Evolutionary conservation across 2,797 vertebrate genomes (phyloP).

Genomic region (Varecia variegata): DNA sequence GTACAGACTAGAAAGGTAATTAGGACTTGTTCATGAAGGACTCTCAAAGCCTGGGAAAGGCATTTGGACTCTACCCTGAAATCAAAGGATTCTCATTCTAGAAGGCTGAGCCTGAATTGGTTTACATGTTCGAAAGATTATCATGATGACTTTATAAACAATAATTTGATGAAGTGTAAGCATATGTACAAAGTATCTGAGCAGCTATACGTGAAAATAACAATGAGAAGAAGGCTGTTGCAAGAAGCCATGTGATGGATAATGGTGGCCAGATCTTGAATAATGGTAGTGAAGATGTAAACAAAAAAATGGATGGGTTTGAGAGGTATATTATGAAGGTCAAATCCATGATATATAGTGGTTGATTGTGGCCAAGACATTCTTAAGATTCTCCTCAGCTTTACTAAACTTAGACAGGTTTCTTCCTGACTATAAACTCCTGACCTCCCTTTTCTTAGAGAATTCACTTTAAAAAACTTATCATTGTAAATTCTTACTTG

Average conservation of each 20-base stretch:
- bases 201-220: neutral
- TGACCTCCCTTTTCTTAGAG: neutral
- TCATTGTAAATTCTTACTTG: neutral
- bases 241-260: neutral
- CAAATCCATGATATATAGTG: neutral
- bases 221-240: neutral
- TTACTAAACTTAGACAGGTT: neutral
- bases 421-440: neutral
- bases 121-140: neutral
- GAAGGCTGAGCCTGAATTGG: neutral
- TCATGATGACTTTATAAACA: neutral
- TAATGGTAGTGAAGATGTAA: too few species aligned
- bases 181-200: neutral
- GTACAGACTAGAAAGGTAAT: neutral
- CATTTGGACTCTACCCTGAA: neutral
- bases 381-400: neutral
- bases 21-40: neutral
- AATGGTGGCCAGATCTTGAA: neutral
- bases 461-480: neutral
- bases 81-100: neutral
- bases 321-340: neutral
- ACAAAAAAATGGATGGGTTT: neutral
- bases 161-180: neutral
- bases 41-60: neutral
- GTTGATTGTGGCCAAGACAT: neutral